Conservation (phyloP, 2,888 invertebrate species). For the Nomada ruficornis region DNA sequence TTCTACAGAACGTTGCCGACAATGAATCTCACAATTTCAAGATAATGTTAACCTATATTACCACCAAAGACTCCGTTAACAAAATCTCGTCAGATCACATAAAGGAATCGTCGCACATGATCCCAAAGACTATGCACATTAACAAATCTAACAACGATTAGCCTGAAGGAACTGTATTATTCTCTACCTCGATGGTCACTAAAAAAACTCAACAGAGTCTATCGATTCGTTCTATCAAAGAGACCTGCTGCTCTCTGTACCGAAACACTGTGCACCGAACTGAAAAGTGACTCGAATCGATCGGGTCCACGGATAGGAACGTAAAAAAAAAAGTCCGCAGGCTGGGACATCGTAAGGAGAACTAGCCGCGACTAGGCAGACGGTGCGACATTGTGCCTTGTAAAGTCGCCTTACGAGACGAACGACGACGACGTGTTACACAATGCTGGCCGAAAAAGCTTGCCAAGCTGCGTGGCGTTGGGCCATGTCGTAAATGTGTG, state of each 20-base stretch:
- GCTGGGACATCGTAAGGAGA: conserved; percentile 53
- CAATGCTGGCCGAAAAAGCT: conserved; percentile 74
- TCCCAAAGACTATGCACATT: too few relatives aligned
- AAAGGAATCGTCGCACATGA: too few relatives aligned
- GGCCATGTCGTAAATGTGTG: conserved; percentile 68
- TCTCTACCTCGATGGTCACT: too few relatives aligned
- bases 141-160: too few relatives aligned
- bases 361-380: conserved; percentile 67
- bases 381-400: conserved; percentile 55
- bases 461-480: conserved; percentile 79
- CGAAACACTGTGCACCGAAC: conserved; percentile 26
- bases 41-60: too few relatives aligned
- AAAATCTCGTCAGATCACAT: too few relatives aligned
- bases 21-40: too few relatives aligned
- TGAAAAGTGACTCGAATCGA: conserved; percentile 33
- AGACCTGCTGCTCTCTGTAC: background rate
- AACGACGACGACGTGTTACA: conserved; percentile 65
- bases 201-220: background rate
- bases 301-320: conserved; percentile 26
- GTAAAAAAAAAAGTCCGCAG: conserved; percentile 49
- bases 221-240: background rate
- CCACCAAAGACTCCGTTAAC: too few relatives aligned
- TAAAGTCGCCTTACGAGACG: conserved; percentile 40
- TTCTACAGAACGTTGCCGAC: too few relatives aligned
- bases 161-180: too few relatives aligned